Percentiles rank a stretch among this genome's conserved stretches.
Conservation (phyloP, 2,113 vertebrate species). For the Pachycephala philippinensis region DNA sequence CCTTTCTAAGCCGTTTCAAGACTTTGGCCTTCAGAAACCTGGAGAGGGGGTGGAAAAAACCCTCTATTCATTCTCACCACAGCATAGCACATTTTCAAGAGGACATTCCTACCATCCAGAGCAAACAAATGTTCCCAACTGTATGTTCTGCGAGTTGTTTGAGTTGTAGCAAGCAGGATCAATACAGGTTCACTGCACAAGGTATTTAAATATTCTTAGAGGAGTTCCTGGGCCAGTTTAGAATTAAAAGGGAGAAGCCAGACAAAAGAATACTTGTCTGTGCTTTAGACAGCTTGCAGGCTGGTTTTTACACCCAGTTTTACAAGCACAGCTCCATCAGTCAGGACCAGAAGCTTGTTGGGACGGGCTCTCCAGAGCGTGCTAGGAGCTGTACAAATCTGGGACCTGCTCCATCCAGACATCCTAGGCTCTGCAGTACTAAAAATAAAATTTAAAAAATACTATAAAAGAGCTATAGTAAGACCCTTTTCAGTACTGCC, state of each 20-base stretch:
- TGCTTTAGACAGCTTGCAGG: background rate
- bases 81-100: background rate
- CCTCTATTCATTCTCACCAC: background rate
- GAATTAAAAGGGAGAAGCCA: background rate
- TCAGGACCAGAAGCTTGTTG: background rate
- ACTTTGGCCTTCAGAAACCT: slow-evolving; percentile 46
- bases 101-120: slow-evolving; percentile 36
- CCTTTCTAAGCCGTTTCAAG: slow-evolving; percentile 8
- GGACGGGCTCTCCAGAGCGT: background rate
- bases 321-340: background rate
- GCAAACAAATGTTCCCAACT: slow-evolving; percentile 28
- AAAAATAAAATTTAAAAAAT: background rate
- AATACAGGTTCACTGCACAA: background rate
- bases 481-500: background rate
- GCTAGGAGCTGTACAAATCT: background rate
- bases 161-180: background rate
- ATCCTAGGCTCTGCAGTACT: background rate
- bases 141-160: background rate
- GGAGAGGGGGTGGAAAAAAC: slow-evolving; percentile 9
- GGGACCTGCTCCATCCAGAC: background rate
- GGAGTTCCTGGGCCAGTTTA: background rate
- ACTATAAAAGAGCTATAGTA: background rate
- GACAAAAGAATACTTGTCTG: background rate
- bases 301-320: background rate
- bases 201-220: background rate